Percentiles rank a stretch among this genome's conserved stretches.
phyloP scores from a whole-genome alignment of 2,797 vertebrate species.

The Arctocebus calabarensis region DNA sequence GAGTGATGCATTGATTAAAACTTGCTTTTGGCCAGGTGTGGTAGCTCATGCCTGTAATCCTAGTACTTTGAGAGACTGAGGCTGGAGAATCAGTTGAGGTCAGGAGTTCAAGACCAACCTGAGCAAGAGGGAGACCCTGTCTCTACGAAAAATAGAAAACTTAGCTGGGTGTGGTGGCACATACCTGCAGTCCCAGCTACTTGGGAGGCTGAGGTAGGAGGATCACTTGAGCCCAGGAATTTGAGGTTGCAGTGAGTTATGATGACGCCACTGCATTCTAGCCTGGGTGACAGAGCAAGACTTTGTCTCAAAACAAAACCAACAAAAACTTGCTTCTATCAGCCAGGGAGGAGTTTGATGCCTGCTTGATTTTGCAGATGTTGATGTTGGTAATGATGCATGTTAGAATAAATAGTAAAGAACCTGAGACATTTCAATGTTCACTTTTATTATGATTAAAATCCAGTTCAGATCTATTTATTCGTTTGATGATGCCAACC shows the following conservation, averaged over 20 bases:
- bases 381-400: background rate
- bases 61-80: background rate
- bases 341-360: background rate
- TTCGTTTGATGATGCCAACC: slow-evolving; percentile 79
- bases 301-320: background rate
- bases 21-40: background rate
- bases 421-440: background rate
- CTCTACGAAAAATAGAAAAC: background rate
- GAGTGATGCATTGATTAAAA: background rate
- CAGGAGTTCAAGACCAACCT: background rate
- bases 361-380: background rate
- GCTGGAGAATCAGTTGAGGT: background rate
- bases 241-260: background rate
- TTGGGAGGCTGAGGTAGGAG: background rate
- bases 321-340: background rate
- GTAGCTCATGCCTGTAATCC: background rate
- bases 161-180: background rate
- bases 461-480: slow-evolving; percentile 87
- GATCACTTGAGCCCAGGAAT: background rate
- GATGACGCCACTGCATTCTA: background rate
- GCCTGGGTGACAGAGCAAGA: background rate
- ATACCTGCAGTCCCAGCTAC: background rate
- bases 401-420: background rate
- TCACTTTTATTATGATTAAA: slow-evolving; percentile 56
- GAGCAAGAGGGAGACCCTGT: background rate